Evolutionary conservation across 2,797 vertebrate genomes (phyloP).

Genomic region (Sebastes diaconus): DNA sequence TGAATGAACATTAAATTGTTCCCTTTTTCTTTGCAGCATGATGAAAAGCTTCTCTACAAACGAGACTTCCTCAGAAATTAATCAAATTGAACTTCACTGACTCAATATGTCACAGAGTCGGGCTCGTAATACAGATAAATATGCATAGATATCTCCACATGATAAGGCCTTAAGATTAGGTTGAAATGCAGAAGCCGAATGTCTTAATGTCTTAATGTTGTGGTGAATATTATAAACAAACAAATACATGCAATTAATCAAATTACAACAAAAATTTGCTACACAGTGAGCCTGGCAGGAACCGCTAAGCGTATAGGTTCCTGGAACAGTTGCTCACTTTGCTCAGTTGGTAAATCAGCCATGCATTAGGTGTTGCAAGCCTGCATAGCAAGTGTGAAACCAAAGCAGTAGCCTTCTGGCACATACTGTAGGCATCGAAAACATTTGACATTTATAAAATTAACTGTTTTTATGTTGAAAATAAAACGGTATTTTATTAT

Average conservation of each 20-base stretch:
- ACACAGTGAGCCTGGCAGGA: no score
- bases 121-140: background rate
- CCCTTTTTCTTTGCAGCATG: background rate
- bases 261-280: background rate
- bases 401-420: no score
- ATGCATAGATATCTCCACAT: background rate
- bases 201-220: background rate
- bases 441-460: background rate
- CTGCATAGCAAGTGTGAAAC: no score
- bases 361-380: no score
- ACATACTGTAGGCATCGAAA: no score
- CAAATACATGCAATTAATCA: background rate
- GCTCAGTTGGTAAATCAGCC: no score
- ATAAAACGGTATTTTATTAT: background rate
- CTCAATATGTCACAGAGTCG: background rate
- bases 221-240: background rate
- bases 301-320: no score
- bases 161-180: background rate
- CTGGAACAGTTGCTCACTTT: no score
- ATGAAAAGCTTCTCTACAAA: background rate
- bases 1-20: background rate
- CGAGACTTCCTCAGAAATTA: background rate
- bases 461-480: background rate
- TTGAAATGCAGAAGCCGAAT: background rate
- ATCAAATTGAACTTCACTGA: background rate